Base-by-base conservation (phyloP, 2,888 invertebrate genomes). In the Spatulosminthurus flaviceps region DNA sequence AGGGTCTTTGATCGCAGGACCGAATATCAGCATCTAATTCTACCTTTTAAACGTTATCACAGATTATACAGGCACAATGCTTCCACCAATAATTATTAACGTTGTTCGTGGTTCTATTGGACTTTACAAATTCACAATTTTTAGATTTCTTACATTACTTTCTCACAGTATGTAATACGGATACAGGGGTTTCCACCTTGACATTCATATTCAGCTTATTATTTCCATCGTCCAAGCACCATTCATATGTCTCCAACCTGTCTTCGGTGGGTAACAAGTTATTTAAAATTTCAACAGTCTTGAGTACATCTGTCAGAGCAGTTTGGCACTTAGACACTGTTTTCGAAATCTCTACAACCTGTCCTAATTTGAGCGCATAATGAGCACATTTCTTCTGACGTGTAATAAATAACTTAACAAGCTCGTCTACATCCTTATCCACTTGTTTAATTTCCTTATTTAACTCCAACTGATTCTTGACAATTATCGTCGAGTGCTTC, bases 241-340 rank as follows among this genome's bases (percentile, higher is more conserved):
- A 81, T 0, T 61, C 92, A 87, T 96, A 96, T 0, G 95, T 94
- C 86, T 96, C 95, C 42, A 97, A 88, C 22, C 94, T 90, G 84
- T 95, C 94, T n/a, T 93, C 92, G 70, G 92, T 90, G 28, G 96
- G 95, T 61, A 97, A 89, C 82, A 93, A 88, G 85, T 92, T 92
- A 86, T 97, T 97, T 61, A 97, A 89, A 19, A 92, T 92, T 86
- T 96, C 95, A 87, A 95, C 90, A 73, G 93, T 93, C 86, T 94
- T 94, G 0, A 96, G 88, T 0, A 94, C 94, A 88, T 95, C 93
- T 87, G 94, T 93, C 24, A 97, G 89, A 76, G 94, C 88, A 77
- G 92, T 92, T 87, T 95, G 93, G 86, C 96, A 95, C 41, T 94
- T 90, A 41, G 92, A 92, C 74, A 97, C 88, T 86, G 95, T 94